Base-by-base conservation (phyloP, 2,888 invertebrate species). In the Schrankia costaestrigalis region DNA sequence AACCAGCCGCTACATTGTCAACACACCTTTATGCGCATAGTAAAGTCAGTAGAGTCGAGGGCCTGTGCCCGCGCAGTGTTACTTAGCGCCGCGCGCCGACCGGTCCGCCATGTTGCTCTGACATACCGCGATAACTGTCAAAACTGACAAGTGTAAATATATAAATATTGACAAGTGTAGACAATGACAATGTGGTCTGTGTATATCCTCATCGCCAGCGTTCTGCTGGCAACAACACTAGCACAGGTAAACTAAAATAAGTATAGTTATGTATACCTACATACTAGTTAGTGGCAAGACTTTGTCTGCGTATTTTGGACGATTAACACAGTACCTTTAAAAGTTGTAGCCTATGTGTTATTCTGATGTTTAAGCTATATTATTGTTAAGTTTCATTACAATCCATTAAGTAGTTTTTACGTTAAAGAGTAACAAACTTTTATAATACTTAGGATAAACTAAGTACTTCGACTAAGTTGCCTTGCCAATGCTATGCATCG, bases 1-100 rank as follows among this genome's bases (percentile, higher is more conserved):
- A n/a, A 17, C n/a, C n/a, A n/a, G 5, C 5, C 13, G 11, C 12
- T 26, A 9, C 7, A 8, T 23, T 82, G 77, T 85, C 75, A 63
- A 74, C 79, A 52, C 75, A 43, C 54, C 77, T 78, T 62, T 53
- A 63, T 60, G 63, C 85, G 62, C 81, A 86, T 85, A 84, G 82
- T 85, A 82, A 83, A 83, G 74, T 80, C 78, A 69, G 76, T 79
- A 23, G 58, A 64, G 59, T 50, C 60, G 54, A 51, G 8, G 8
- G 32, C 31, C 19, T 14, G 24, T 49, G 60, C 52, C 44, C 40
- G 60, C 63, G 56, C 85, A 86, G 86, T 87, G 78, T 75, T 66
- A 73, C 72, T 76, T 62, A 65, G 72, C 63, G 63, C 68, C 75
- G 78, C 80, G 77, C 67, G 37, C 64, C 62, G 74, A 71, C 63